Evolutionary conservation across 2,888 invertebrate genomes (phyloP), one percentile per base, ranked within the genome.

Genomic region (Limenitis camilla): DNA sequence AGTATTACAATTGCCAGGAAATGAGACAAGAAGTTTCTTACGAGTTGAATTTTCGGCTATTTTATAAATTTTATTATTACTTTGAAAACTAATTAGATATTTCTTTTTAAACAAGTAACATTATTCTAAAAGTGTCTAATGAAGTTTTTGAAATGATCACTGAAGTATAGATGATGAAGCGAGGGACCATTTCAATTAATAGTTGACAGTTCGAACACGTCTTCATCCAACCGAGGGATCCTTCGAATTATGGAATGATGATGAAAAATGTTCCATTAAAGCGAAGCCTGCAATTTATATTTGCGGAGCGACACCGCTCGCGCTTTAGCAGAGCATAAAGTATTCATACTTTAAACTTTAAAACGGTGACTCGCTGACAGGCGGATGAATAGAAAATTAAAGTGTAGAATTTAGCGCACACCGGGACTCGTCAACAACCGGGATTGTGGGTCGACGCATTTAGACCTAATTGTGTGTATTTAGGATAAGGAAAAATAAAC

Each of bases 401-500:
- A 56, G 55, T 39, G 54, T 48, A 46, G 53, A 49, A 59, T 58
- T 58, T 52, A 50, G 50, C 42, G 35, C 53, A 52, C 52, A 46
- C 48, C 43, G 42, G 46, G 44, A 40, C 38, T 49, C 35, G 6
- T 11, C 29, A 32, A 29, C 39, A 42, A 42, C 35, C 35, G 11
- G 38, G 45, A 42, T 45, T 48, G 45, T 51, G 54, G 45, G 42
- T 36, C 32, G 40, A 42, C 43, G 45, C 31, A 42, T 56, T 49
- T 36, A 45, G 48, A 56, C 46, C 58, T 56, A 62, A 63, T 58
- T 62, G 58, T 64, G 61, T 64, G 56, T 66, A 52, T 62, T 65
- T 61, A 66, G 65, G 64, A 62, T 64, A 63, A 59, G 58, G 56
- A 55, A 58, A 62, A 60, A 59, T 58, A 64, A 65, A 65, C 60